Evolutionary conservation across 2,888 invertebrate genomes (phyloP), one percentile per base, ranked within the genome.

Genomic region (Drosophila flavopinicola): DNA sequence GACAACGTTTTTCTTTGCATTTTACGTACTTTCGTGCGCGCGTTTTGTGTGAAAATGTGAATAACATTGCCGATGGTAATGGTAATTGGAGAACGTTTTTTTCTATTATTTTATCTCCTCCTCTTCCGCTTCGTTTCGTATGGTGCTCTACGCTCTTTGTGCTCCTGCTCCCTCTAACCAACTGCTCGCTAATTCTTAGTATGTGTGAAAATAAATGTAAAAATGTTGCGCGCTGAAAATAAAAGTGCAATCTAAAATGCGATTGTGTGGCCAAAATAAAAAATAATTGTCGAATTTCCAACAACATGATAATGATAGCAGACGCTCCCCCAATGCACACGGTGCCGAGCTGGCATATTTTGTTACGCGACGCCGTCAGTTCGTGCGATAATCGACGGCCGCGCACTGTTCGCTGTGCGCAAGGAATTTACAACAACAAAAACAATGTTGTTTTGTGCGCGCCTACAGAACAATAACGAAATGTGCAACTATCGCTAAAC

Each of bases 21-120:
- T 70, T 52, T 37, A 48, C 57, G 45, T 53, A 42, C 30, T 73
- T 85, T 74, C 51, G 57, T 59, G 66, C 45, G 70, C 61, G 66
- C 49, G 65, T 54, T 63, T 56, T 32, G 56, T 51, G 59, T 69
- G 42, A 78, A 85, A 80, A 85, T 77, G 71, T 72, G 66, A 77
- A 87, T 80, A 85, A 78, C 82, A 77, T 84, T 82, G 75, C 68
- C 73, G 73, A 69, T 74, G 78, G 77, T 89, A 85, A 88, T 87
- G 84, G 80, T 89, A 88, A 89, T 88, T 89, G 88, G 85, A 87
- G 90, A 88, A 88, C 86, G 85, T 77, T 87, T 85, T 84, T 88
- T 88, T 80, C 74, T 78, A 73, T 73, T 86, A 86, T 83, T 83
- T 87, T 88, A 78, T 85, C 82, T 82, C 85, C 80, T 79, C 84